Evolutionary conservation across 2,113 vertebrate species (phyloP).

Genomic region (Bostrychus sinensis): DNA sequence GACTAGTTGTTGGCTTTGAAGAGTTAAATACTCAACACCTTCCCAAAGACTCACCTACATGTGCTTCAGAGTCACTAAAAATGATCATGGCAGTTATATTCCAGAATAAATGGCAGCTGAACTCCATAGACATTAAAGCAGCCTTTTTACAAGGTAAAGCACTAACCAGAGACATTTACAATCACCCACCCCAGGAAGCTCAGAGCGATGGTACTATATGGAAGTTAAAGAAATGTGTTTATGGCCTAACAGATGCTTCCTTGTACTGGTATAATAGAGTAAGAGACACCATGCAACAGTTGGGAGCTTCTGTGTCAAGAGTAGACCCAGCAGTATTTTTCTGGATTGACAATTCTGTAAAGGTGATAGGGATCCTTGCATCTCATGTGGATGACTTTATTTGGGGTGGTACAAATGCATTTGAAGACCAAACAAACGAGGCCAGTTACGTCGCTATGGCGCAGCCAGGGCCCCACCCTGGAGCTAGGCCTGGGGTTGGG

Average conservation of each 20-base stretch:
- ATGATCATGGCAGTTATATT: too few species aligned
- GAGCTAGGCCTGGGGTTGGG: too few species aligned
- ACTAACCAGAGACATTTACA: slow-evolving; percentile 24
- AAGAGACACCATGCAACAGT: background rate
- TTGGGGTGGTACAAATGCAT: slow-evolving; percentile 15
- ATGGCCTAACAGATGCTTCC: background rate
- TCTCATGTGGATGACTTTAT: slow-evolving; percentile 40
- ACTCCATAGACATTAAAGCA: slow-evolving; percentile 2
- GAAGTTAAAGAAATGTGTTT: background rate
- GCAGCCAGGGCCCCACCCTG: too few species aligned
- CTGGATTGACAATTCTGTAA: slow-evolving; percentile 21
- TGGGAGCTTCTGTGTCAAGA: background rate
- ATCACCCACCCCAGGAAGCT: slow-evolving; percentile 22
- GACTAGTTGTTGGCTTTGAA: slow-evolving; percentile 28
- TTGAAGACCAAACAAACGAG: too few species aligned
- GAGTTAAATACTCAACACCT: background rate
- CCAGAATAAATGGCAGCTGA: slow-evolving; percentile 33
- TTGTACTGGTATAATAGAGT: background rate
- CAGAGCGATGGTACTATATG: background rate
- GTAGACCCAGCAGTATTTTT: background rate
- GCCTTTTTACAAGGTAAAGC: slow-evolving; percentile 15
- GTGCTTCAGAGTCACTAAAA: too few species aligned
- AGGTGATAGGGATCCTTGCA: slow-evolving; percentile 24
- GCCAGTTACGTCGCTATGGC: too few species aligned
- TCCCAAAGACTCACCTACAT: slow-evolving; percentile 31